Percentiles rank a stretch among this genome's conserved stretches.
Evolutionary conservation across 1,140 invertebrate genomes (phyloP).

Genomic region (Diprion similis): DNA sequence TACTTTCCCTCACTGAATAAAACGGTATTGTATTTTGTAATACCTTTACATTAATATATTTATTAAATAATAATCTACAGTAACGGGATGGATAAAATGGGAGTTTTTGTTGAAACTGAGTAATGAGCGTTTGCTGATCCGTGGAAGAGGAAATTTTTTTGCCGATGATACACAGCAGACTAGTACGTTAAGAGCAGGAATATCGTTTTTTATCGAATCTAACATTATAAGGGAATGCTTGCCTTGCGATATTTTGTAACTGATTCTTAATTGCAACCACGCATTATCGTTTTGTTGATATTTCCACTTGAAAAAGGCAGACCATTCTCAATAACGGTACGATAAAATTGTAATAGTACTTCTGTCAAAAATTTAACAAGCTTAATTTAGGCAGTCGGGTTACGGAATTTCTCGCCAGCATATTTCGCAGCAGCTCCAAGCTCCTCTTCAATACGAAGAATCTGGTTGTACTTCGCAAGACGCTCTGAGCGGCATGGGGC

Average conservation of each 20-base stretch:
- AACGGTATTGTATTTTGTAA: no score
- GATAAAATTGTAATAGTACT: neutral
- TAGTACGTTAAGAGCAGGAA: no score
- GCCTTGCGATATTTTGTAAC: neutral
- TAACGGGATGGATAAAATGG: no score
- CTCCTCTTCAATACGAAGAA: conserved; percentile 98
- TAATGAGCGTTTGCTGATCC: no score
- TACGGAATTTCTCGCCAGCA: conserved; percentile 95
- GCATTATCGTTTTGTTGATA: neutral
- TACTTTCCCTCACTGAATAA: no score
- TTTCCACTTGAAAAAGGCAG: neutral
- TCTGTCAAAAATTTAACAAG: neutral
- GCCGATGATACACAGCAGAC: no score
- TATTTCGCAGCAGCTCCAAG: conserved; percentile 89
- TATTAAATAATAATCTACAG: no score
- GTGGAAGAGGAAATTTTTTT: no score
- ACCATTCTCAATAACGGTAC: neutral
- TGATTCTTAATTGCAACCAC: neutral
- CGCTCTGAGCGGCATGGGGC: conserved; percentile 98
- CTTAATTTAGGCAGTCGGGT: conserved; percentile 63
- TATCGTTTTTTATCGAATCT: no score
- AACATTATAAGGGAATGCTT: neutral
- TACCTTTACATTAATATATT: no score
- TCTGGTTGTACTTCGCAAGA: conserved; percentile 98
- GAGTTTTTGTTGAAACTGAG: no score